These are phyloP conservation scores for Mellivora capensis DNA, from an alignment of 2,113 vertebrate genomes.

Conservation along the genomic window DNA sequence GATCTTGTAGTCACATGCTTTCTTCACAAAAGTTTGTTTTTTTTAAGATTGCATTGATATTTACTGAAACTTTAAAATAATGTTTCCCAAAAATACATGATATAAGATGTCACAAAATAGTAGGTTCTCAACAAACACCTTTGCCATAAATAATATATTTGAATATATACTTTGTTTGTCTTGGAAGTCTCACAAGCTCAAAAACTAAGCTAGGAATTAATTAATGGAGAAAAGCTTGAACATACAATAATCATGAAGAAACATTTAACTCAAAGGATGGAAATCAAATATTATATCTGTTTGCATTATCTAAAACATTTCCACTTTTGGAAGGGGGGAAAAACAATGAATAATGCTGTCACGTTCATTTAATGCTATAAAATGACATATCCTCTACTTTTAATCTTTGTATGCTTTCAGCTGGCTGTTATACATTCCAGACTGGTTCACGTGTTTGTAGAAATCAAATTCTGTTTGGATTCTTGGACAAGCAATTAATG, in stretches of 20 bases:
- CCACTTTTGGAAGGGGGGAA: background rate
- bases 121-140: background rate
- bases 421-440: slow-evolving; percentile 22
- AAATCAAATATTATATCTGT: slow-evolving; percentile 32
- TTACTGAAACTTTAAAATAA: background rate
- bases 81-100: background rate
- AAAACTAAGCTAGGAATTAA: background rate
- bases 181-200: background rate
- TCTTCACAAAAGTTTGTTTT: background rate
- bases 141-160: background rate
- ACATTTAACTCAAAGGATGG: background rate
- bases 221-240: background rate
- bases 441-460: background rate
- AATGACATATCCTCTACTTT: background rate
- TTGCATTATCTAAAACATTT: slow-evolving; percentile 39
- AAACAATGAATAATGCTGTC: slow-evolving; percentile 29
- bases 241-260: background rate
- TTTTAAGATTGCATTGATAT: background rate
- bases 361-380: slow-evolving; percentile 12
- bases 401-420: background rate
- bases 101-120: background rate
- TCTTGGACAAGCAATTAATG: slow-evolving; percentile 55
- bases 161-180: slow-evolving; percentile 6
- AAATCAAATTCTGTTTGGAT: slow-evolving; percentile 59
- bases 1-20: background rate